phyloP scores from a whole-genome alignment of 2,888 invertebrate genomes.

The Cenopis cana region DNA sequence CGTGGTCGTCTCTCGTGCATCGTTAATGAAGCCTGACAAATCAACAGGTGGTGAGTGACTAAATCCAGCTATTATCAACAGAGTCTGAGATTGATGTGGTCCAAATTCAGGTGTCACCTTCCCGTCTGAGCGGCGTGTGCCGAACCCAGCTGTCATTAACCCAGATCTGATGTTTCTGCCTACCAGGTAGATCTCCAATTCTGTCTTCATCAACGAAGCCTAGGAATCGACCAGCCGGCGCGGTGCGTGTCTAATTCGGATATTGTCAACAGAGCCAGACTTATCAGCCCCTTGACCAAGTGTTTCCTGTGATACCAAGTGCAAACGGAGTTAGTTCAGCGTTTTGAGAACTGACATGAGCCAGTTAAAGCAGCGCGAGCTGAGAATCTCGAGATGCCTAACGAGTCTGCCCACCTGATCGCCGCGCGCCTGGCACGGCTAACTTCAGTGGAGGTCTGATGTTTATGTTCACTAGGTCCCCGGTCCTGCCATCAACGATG shows the following conservation, averaged over 20 bases:
- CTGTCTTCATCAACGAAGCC: neutral
- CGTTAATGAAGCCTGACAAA: neutral
- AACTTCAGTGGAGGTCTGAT: too few species aligned
- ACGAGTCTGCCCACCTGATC: too few species aligned
- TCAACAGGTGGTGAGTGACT: neutral
- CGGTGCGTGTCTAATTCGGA: conserved; percentile 1
- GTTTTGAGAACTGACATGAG: neutral
- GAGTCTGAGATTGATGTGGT: neutral
- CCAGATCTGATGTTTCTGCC: neutral
- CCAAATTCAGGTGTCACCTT: neutral
- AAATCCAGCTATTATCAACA: neutral
- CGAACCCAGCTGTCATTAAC: neutral
- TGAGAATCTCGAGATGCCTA: too few species aligned
- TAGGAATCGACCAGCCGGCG: neutral
- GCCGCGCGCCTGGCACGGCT: too few species aligned
- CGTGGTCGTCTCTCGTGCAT: neutral
- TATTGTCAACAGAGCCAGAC: neutral
- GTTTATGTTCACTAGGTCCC: too few species aligned
- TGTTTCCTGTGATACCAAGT: neutral
- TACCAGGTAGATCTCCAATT: neutral
- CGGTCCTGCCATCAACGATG: neutral
- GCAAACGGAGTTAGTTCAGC: neutral
- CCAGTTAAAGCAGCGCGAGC: neutral
- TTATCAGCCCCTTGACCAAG: neutral
- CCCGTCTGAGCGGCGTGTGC: neutral